A percentile compares a stretch with the other conserved stretches of the same genome.
phyloP scores from a whole-genome alignment of 2,888 invertebrate genomes.

The Drosophila melanocephala region DNA sequence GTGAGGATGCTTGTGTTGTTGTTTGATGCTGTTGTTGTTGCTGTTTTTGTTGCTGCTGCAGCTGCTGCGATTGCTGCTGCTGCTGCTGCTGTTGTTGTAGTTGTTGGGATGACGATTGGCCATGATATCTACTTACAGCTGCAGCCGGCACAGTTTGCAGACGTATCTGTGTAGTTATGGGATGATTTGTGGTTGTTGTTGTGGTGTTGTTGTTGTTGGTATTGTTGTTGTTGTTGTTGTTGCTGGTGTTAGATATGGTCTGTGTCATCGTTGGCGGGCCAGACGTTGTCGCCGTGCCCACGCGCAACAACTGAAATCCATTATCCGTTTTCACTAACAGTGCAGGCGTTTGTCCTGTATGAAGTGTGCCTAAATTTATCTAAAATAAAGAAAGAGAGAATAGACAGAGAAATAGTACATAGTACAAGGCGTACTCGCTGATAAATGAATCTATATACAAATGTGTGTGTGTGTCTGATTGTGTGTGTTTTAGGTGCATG shows the following conservation, averaged over 20 bases:
- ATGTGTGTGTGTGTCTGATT: slow-evolving; percentile 22
- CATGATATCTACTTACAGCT: slow-evolving; percentile 93
- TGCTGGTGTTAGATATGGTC: slow-evolving; percentile 85
- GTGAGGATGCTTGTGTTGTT: slow-evolving; percentile 67
- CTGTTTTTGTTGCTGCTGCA: slow-evolving; percentile 49
- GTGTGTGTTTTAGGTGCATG: slow-evolving; percentile 33
- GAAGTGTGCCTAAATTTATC: slow-evolving; percentile 95
- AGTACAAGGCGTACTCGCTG: slow-evolving; percentile 35
- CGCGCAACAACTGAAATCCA: slow-evolving; percentile 96
- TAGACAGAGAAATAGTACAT: slow-evolving; percentile 45
- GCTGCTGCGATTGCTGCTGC: slow-evolving; percentile 60
- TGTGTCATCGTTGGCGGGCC: slow-evolving; percentile 86
- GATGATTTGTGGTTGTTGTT: slow-evolving; percentile 83
- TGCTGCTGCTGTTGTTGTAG: slow-evolving; percentile 83
- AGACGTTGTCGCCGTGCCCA: slow-evolving; percentile 91
- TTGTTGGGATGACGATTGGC: slow-evolving; percentile 87
- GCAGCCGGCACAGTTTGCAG: slow-evolving; percentile 94
- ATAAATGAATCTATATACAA: slow-evolving; percentile 38
- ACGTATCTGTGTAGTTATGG: slow-evolving; percentile 91
- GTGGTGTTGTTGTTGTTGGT: slow-evolving; percentile 68
- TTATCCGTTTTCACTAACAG: slow-evolving; percentile 98
- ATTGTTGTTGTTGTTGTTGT: slow-evolving; percentile 60
- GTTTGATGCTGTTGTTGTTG: slow-evolving; percentile 62
- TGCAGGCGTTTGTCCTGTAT: slow-evolving; percentile 94
- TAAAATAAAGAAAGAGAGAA: slow-evolving; percentile 85